Evolutionary conservation across 2,888 invertebrate genomes (phyloP), one percentile per base, ranked within the genome.

Genomic region (Zygaena filipendulae): DNA sequence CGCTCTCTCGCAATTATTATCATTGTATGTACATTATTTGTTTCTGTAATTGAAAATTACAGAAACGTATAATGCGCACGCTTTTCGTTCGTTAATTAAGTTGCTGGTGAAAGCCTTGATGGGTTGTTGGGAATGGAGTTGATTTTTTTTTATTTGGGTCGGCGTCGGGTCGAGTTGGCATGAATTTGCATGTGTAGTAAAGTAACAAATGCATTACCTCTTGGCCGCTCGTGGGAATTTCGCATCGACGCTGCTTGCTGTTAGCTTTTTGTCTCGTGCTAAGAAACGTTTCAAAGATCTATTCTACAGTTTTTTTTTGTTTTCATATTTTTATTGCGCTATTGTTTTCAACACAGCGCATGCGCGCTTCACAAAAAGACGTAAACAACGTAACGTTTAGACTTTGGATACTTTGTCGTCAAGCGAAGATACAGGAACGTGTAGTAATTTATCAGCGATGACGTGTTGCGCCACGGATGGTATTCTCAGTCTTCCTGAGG

Each of bases 41-140:
- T 71, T 70, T 67, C 56, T 69, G 56, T 71, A 72, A 74, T 74
- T 74, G 68, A 69, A 71, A 61, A 58, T n/a, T n/a, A n/a, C 51
- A 49, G 52, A 50, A n/a, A n/a, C n/a, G n/a, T n/a, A n/a, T n/a
- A n/a, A n/a, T n/a, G n/a, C n/a, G n/a, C n/a, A n/a, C n/a, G n/a
- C n/a, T n/a, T n/a, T 49, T 50, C 39, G 45, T 42, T 48, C 51
- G 60, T 61, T 74, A 71, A 75, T 72, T 64, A 67, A 71, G 63
- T 62, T 61, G 59, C 56, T 47, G 54, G 58, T 54, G 56, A 66
- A 64, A 63, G 60, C 54, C 42, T 52, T 71, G 72, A 72, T 69
- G 68, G 64, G 69, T 71, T 60, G 61, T 62, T 57, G 55, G 58
- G 52, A 61, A 61, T 63, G 51, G 47, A 53, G 51, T 55, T 49